Base-by-base conservation (phyloP, 2,888 invertebrate species). In the Rhingia rostrata region DNA sequence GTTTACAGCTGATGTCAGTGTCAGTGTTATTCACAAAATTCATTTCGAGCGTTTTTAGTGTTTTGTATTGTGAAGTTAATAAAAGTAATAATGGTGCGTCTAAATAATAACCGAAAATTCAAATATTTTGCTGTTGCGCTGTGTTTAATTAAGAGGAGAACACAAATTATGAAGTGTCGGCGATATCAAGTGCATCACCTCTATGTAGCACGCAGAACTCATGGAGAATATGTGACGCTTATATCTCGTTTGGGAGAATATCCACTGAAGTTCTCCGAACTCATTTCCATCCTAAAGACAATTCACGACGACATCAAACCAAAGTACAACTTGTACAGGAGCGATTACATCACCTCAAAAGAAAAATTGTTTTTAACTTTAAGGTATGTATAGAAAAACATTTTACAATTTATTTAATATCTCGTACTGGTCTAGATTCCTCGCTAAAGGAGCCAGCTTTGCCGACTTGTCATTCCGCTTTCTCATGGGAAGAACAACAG, bases 371-470 rank as follows among this genome's bases (percentile, higher is more conserved):
- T 33, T 53, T 53, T 7, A 30, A 49, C 49, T 22, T 30, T 49
- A 30, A 49, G 49, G 49, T 49, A 30, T 9, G 3, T 49, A 49
- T 10, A 30, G 6, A 10, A 49, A 33, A 33, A n/a, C 30, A 9
- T 49, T 33, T 1, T 33, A 33, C n/a, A n/a, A 43, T 10, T 10
- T 14, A 10, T n/a, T 12, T 14, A 12, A 14, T 43, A 12, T 1
- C 12, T 43, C 12, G n/a, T 1, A 30, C 30, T 30, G 30, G 49
- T 64, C n/a, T n/a, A 64, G 37, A 49, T 64, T 64, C 39, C 49
- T 64, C 7, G 47, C 64, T 6, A 64, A 37, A 9, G 51, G 64
- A 22, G 64, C 37, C 5, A 64, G 49, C 22, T 64, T 64, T 37
- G 37, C 49, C 0, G 64, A 64, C 32, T 32, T 60, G 12, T 64